These are phyloP conservation scores for Typhlichthys subterraneus DNA, from an alignment of 2,797 vertebrate species.

Conservation along the genomic window DNA sequence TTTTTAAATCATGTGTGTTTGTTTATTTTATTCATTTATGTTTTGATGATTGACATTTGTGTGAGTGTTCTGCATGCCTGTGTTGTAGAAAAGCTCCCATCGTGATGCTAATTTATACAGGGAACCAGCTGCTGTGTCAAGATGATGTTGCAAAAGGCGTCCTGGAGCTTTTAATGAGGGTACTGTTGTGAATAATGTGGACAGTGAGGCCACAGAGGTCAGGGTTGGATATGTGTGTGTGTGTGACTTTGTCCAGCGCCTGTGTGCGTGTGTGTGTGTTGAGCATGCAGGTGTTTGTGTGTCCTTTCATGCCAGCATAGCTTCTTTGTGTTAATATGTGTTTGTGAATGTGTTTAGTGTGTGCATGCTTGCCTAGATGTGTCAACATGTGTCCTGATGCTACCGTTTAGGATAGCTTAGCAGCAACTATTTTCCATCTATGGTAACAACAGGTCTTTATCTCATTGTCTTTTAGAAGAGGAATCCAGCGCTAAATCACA, in stretches of 20 bases:
- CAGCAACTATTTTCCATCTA: conserved; percentile 8
- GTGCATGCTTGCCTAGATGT: neutral
- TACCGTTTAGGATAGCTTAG: conserved; percentile 3
- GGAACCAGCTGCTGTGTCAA: conserved; percentile 68
- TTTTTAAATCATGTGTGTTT: conserved; percentile 5
- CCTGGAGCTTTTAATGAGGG: conserved; percentile 70
- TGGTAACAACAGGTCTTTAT: conserved; percentile 34
- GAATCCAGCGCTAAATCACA: conserved; percentile 10
- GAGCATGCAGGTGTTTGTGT: conserved; percentile 1
- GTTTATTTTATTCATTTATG: neutral
- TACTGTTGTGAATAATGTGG: conserved; percentile 46
- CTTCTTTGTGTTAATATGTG: neutral
- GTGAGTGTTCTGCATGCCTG: conserved; percentile 37
- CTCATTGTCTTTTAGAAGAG: conserved; percentile 15
- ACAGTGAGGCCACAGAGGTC: conserved; percentile 46
- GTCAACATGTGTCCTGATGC: conserved; percentile 11
- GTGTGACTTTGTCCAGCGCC: neutral
- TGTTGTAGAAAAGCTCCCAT: conserved; percentile 43
- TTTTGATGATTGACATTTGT: conserved; percentile 39
- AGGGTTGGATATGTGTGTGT: neutral
- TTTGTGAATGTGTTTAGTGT: neutral
- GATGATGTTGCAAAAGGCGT: conserved; percentile 62
- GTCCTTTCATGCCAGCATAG: neutral
- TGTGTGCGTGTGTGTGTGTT: conserved; percentile 7
- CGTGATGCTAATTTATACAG: conserved; percentile 69